Conservation (phyloP, 1,140 invertebrate species). For the Bemisia tabaci region DNA sequence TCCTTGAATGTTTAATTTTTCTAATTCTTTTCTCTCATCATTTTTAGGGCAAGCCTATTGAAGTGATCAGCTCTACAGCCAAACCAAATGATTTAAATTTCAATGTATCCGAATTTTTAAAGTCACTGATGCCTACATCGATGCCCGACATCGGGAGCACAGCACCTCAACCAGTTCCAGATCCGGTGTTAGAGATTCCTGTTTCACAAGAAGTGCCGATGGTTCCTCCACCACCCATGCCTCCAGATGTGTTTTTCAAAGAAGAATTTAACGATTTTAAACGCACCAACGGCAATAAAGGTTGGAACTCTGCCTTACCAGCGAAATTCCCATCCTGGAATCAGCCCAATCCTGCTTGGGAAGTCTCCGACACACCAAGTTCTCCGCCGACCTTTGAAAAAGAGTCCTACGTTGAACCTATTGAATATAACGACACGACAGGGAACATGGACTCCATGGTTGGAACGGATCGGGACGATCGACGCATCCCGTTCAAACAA, state of each 20-base stretch:
- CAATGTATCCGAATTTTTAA: conserved; percentile 3
- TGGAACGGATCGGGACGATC: conserved; percentile 16
- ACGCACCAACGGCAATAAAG: neutral
- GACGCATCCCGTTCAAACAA: conserved; percentile 3
- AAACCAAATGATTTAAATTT: conserved; percentile 2
- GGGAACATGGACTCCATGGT: no score
- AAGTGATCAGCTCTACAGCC: conserved; percentile 6
- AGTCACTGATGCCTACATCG: conserved; percentile 4
- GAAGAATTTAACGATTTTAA: neutral
- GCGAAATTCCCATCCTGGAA: conserved; percentile 8
- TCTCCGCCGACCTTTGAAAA: conserved; percentile 8
- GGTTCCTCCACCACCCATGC: conserved; percentile 2
- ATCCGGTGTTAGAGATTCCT: neutral
- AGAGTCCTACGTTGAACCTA: conserved; percentile 2
- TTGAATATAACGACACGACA: conserved; percentile 6
- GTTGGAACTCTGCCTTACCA: neutral
- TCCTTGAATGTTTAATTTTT: no score
- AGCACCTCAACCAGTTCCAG: neutral
- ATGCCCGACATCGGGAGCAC: neutral
- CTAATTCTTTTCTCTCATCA: neutral
- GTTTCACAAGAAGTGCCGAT: neutral
- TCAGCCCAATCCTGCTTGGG: neutral
- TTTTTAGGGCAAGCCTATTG: conserved; percentile 10
- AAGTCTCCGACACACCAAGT: neutral
- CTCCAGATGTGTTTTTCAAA: conserved; percentile 5